A percentile compares a stretch with the other conserved stretches of the same genome.
These are phyloP conservation scores for Podocnemis expansa DNA, from an alignment of 2,113 vertebrate species.

Conservation along the genomic window DNA sequence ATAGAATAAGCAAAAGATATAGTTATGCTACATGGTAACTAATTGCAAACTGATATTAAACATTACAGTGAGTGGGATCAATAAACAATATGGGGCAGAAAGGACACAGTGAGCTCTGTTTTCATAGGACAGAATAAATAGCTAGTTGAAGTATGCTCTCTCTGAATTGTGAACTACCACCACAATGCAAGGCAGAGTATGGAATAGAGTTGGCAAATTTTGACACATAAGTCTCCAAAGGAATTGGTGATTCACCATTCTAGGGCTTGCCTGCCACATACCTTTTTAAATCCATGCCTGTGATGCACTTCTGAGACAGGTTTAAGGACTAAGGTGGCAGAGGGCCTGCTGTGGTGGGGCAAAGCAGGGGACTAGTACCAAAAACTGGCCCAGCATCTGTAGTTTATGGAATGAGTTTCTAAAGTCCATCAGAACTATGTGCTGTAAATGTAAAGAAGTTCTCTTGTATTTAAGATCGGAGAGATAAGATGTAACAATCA, in stretches of 20 bases:
- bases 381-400: neutral
- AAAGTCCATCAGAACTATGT: neutral
- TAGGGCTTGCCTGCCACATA: neutral
- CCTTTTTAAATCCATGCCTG: neutral
- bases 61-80: neutral
- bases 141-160: neutral
- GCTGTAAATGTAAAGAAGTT: neutral
- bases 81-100: neutral
- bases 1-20: neutral
- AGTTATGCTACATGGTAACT: neutral
- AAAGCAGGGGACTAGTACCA: neutral
- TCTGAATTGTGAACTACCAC: neutral
- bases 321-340: neutral
- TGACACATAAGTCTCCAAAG: neutral
- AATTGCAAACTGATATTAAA: neutral
- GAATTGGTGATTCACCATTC: neutral
- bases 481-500: neutral
- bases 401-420: neutral
- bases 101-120: neutral
- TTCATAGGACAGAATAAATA: neutral
- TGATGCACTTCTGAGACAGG: neutral
- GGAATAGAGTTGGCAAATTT: neutral
- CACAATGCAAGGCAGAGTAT: neutral
- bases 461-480: neutral
- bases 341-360: neutral